Evolutionary conservation across 1,140 invertebrate genomes (phyloP).

Genomic region (Himalopsyche phryganea): DNA sequence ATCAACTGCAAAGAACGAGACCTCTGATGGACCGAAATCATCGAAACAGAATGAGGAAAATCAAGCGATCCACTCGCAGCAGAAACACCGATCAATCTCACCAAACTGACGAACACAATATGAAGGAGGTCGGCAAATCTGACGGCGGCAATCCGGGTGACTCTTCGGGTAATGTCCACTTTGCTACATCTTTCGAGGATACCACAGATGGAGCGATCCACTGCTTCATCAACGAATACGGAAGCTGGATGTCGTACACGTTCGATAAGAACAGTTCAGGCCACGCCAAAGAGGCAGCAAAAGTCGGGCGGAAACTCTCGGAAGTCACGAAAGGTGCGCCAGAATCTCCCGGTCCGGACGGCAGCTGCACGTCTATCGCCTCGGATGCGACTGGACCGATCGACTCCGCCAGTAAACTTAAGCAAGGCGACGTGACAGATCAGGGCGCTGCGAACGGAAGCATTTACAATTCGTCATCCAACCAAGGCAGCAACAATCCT

Average conservation of each 20-base stretch:
- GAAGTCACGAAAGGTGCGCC: constrained; percentile 43
- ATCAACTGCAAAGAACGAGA: constrained; percentile 39
- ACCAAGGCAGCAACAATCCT: constrained; percentile 51
- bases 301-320: constrained; percentile 42
- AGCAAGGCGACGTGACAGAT: constrained; percentile 46
- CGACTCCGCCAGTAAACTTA: constrained; percentile 45
- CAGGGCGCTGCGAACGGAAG: constrained; percentile 29
- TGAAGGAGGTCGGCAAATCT: constrained; percentile 37
- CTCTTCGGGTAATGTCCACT: constrained; percentile 54
- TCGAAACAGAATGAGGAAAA: constrained; percentile 49
- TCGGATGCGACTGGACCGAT: constrained; percentile 43
- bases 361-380: constrained; percentile 48
- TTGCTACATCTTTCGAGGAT: constrained; percentile 82
- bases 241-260: constrained; percentile 76
- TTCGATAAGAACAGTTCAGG: constrained; percentile 75
- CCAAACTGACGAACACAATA: constrained; percentile 31
- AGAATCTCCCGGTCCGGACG: constrained; percentile 44
- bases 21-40: constrained; percentile 52
- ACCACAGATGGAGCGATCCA: constrained; percentile 84
- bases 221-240: constrained; percentile 72
- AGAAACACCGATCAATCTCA: constrained; percentile 39
- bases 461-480: constrained; percentile 46
- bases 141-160: constrained; percentile 42
- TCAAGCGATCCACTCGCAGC: constrained; percentile 49
- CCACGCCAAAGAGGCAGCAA: constrained; percentile 50